These are phyloP conservation scores for Apotomis betuletana DNA, from an alignment of 2,888 invertebrate genomes.

Conservation along the genomic window DNA sequence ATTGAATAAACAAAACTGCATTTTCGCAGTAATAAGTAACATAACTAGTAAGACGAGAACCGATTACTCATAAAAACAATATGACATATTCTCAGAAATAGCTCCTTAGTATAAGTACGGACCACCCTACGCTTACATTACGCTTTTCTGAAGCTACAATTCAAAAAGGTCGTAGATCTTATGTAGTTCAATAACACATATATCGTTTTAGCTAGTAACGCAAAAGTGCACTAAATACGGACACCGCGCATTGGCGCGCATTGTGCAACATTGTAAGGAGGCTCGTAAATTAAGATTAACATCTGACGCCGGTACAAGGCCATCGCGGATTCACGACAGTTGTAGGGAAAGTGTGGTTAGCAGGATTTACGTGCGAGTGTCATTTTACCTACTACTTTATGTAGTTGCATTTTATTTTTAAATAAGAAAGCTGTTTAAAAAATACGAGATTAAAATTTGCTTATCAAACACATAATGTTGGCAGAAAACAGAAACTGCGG, in stretches of 20 bases:
- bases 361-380: conserved; percentile 5
- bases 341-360: conserved; percentile 28
- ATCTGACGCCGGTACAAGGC: conserved; percentile 38
- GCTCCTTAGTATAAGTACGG: neutral
- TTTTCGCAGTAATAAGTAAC: no score
- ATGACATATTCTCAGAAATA: neutral
- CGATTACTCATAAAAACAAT: no score
- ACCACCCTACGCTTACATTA: neutral
- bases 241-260: conserved; percentile 1
- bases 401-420: no score
- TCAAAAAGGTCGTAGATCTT: neutral
- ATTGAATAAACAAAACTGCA: no score
- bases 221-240: neutral
- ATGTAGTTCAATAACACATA: neutral
- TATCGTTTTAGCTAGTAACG: neutral
- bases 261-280: conserved; percentile 37
- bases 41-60: no score
- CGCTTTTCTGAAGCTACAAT: neutral
- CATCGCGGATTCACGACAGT: conserved; percentile 26
- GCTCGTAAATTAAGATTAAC: conserved; percentile 40
- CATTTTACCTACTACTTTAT: neutral
- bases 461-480: no score
- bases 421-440: neutral
- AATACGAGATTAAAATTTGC: neutral
- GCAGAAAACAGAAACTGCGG: no score